Base-by-base conservation (phyloP, 2,797 vertebrate genomes). In the Oophaga sylvatica region DNA sequence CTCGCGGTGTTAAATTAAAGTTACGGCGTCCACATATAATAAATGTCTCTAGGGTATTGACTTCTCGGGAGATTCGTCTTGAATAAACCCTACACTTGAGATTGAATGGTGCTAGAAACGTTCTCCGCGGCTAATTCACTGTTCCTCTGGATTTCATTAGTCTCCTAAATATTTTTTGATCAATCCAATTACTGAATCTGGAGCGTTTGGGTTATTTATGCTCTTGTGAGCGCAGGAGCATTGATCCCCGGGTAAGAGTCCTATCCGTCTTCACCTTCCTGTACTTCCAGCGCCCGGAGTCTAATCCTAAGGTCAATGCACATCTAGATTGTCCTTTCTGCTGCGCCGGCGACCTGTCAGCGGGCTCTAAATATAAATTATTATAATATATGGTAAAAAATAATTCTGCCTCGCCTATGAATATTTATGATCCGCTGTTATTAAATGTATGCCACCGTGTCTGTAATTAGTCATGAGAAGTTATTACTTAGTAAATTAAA, bases 131-230 rank as follows among this genome's bases (percentile, higher is more conserved):
- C 70, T 45, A 63, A 84, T 45, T 59, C 56, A 20, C 70, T 17
- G 31, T 84, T 75, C 57, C 31, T 17, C 15, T 22, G 82, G 70
- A 84, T 95, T 93, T 94, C 93, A 94, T 89, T 48, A 75, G 82
- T 63, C 70, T 84, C 70, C 82, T 62, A 84, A 84, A 84, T 84
- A 84, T 75, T 84, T 84, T 84, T 76, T 84, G 57, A 76, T 84
- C 82, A 76, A 76, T 84, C 57, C 70, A 84, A 84, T 84, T 84
- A 76, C 56, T 62, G 70, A 84, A 19, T 84, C 19, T 35, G 31
- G 5, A 31, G 20, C 31, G 16, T 57, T 73, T n/a, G 2, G 20
- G 56, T 84, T 75, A 84, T 84, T 75, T 84, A 84, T 84, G 56
- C 82, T n/a, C 19, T 13, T 60, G 57, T 60, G 56, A 63, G 82